Base-by-base conservation (phyloP, 2,797 vertebrate species). In the Gymnoscopelus braueri region DNA sequence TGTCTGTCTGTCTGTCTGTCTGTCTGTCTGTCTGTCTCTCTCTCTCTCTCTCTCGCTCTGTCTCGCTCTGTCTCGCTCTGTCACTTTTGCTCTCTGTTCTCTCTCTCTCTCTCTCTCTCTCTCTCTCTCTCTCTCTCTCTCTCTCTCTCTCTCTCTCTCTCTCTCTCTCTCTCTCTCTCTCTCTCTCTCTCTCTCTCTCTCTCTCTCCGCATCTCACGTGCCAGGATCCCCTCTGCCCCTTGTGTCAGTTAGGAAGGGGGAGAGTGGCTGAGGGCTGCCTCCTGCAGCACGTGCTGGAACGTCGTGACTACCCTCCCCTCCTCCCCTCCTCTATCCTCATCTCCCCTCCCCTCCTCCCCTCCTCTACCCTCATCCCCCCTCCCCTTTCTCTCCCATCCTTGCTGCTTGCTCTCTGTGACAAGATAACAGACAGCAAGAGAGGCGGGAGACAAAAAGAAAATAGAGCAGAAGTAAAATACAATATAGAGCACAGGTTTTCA, bases 221-320 rank as follows among this genome's bases (percentile, higher is more conserved):
- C 15, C 60, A 63, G 73, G 68, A 61, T 72, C 72, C 47, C 70
- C 75, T 71, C 44, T 26, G 24, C 51, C 19, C 55, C 39, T 44
- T 2, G 39, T 64, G 77, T 79, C 73, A 29, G 83, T 77, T 74
- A 78, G 68, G 47, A 76, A 66, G 59, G 51, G 51, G 51, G 59
- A 39, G 78, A 92, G 88, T 90, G 86, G 83, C 81, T 80, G 52
- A 14, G 63, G 81, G 77, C 72, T 72, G 84, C 79, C 71, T 79
- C 79, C 71, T 79, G 72, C 58, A 78, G 81, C 91, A 94, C 85
- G 81, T 93, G 92, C 84, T 35, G 54, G 4, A 79, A 86, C 75
- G 54, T 84, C 75, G 85, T 94, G 92, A 92, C 91, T 91, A 71
- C 75, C 78, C 15, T 71, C 72, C 15, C 7, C 48, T 56, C 9